phyloP scores from a whole-genome alignment of 2,797 vertebrate species.

The Adelosebastes latens region DNA sequence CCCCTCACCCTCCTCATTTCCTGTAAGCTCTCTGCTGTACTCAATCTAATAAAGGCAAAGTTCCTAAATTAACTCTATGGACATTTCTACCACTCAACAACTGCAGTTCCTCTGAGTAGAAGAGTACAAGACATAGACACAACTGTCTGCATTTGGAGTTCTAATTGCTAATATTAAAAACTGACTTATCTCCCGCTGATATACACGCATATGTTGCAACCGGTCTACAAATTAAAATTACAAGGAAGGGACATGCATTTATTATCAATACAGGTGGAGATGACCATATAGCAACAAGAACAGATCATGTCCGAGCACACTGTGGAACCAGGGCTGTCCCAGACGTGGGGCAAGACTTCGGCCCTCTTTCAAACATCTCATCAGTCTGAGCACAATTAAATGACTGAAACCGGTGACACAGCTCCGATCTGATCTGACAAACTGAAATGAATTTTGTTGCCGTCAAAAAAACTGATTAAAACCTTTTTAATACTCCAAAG shows the following conservation, averaged over 20 bases:
- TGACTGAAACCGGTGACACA: neutral
- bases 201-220: neutral
- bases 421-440: neutral
- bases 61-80: neutral
- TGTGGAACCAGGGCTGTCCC: neutral
- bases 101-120: neutral
- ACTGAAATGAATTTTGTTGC: neutral
- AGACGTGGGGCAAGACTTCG: neutral
- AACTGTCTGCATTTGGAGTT: neutral
- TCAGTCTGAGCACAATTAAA: constrained; percentile 1
- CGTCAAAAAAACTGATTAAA: constrained; percentile 20
- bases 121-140: neutral
- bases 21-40: constrained; percentile 16
- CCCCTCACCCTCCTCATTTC: constrained; percentile 1
- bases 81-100: neutral
- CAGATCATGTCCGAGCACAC: neutral
- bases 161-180: neutral
- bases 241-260: neutral
- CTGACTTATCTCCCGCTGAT: neutral
- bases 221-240: neutral
- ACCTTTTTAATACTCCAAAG: neutral
- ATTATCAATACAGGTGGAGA: neutral
- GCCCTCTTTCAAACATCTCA: neutral
- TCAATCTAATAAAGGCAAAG: constrained; percentile 29
- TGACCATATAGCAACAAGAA: neutral